A percentile compares a stretch with the other conserved stretches of the same genome.
These are phyloP conservation scores for Drosophila macrothrix DNA, from an alignment of 2,888 invertebrate species.

Conservation along the genomic window DNA sequence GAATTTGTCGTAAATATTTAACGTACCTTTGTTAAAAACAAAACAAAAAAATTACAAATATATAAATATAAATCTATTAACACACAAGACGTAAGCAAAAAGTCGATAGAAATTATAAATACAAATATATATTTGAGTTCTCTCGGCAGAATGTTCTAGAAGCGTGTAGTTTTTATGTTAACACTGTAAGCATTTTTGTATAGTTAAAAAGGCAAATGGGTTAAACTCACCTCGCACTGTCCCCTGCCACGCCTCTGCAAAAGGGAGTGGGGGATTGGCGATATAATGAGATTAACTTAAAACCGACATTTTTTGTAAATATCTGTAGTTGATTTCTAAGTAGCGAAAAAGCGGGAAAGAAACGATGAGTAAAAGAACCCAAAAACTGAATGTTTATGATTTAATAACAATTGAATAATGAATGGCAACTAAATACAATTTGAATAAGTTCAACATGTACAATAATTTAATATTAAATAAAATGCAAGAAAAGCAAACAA, in stretches of 20 bases:
- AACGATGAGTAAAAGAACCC: slow-evolving; percentile 11
- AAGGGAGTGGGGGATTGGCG: not conserved
- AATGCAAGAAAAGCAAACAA: slow-evolving; percentile 58
- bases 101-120: slow-evolving; percentile 44
- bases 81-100: slow-evolving; percentile 52
- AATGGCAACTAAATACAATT: slow-evolving; percentile 76
- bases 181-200: slow-evolving; percentile 72
- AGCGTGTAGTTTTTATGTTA: slow-evolving; percentile 70
- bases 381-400: slow-evolving; percentile 71
- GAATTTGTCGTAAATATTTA: slow-evolving; percentile 80
- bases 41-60: slow-evolving; percentile 52
- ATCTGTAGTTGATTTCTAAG: slow-evolving; percentile 78
- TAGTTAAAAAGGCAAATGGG: slow-evolving; percentile 59
- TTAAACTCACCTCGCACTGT: slow-evolving; percentile 19
- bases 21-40: slow-evolving; percentile 81
- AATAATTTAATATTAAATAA: slow-evolving; percentile 81
- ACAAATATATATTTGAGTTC: slow-evolving; percentile 45
- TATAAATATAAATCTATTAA: slow-evolving; percentile 64
- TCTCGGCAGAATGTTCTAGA: slow-evolving; percentile 50
- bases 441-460: slow-evolving; percentile 82
- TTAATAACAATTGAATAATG: slow-evolving; percentile 57
- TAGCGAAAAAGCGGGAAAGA: slow-evolving; percentile 57
- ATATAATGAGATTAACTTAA: slow-evolving; percentile 23
- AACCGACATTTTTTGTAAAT: slow-evolving; percentile 64
- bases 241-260: not conserved